Evolutionary conservation across 2,888 invertebrate species (phyloP).

Genomic region (Drosophila meridiana): DNA sequence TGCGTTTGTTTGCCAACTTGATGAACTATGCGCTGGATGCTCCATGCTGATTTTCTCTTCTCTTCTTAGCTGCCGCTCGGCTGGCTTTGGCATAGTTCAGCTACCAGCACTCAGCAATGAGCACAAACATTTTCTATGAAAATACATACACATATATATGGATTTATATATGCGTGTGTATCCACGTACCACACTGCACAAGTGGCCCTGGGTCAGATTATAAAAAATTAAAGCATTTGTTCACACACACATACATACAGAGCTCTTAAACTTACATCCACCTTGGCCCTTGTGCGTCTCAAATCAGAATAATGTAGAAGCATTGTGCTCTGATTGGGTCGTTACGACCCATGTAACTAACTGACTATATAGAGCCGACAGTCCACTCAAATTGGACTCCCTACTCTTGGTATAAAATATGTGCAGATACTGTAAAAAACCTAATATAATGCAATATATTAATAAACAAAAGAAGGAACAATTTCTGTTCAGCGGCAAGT

Average conservation of each 20-base stretch:
- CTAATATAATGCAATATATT: neutral
- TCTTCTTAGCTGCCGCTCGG: slow-evolving; percentile 32
- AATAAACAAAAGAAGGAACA: neutral
- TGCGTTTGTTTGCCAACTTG: slow-evolving; percentile 73
- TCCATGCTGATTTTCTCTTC: slow-evolving; percentile 45
- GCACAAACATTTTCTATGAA: slow-evolving; percentile 31
- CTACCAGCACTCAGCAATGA: slow-evolving; percentile 36
- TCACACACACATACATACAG: slow-evolving; percentile 40
- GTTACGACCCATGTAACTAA: neutral
- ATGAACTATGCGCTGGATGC: slow-evolving; percentile 64
- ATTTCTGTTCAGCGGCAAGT: neutral
- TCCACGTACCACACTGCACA: slow-evolving; percentile 9
- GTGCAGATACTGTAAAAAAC: neutral
- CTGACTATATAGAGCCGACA: neutral
- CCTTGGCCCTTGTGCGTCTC: slow-evolving; percentile 5
- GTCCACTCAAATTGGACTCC: neutral
- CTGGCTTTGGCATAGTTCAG: slow-evolving; percentile 52
- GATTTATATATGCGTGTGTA: slow-evolving; percentile 9
- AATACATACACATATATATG: neutral
- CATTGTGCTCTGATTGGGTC: slow-evolving; percentile 15
- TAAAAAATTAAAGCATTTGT: slow-evolving; percentile 53
- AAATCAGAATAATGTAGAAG: slow-evolving; percentile 11
- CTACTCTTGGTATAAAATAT: slow-evolving; percentile 1
- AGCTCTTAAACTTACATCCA: slow-evolving; percentile 7
- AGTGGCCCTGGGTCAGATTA: slow-evolving; percentile 38